Percentiles rank a stretch among this genome's conserved stretches.
These are phyloP conservation scores for Pelochelys cantorii DNA, from an alignment of 2,797 vertebrate species.

Conservation along the genomic window DNA sequence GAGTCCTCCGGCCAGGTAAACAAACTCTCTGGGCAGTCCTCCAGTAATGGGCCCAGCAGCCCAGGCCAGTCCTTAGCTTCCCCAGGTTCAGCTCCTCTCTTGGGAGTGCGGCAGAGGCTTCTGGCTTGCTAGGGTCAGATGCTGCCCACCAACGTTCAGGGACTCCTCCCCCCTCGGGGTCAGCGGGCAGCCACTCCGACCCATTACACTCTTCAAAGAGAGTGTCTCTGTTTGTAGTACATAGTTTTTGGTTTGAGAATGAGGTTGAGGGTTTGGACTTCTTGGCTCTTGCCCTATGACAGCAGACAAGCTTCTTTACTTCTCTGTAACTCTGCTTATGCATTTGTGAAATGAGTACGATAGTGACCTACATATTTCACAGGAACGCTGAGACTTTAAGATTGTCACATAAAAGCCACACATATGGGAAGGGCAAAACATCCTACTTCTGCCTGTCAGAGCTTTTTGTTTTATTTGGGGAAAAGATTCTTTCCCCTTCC, in stretches of 20 bases:
- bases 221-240: background rate
- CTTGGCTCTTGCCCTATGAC: slow-evolving; percentile 39
- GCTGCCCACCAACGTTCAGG: too few species aligned
- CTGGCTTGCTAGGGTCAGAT: too few species aligned
- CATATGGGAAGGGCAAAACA: slow-evolving; percentile 4
- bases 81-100: too few species aligned
- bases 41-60: too few species aligned
- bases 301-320: slow-evolving; percentile 53
- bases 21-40: too few species aligned
- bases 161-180: too few species aligned
- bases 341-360: background rate
- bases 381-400: background rate
- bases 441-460: slow-evolving; percentile 37
- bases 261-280: background rate
- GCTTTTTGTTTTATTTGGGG: slow-evolving; percentile 72
- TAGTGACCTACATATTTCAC: background rate
- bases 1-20: too few species aligned
- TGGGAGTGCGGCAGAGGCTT: too few species aligned
- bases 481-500: slow-evolving; percentile 32
- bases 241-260: background rate
- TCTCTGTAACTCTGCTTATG: slow-evolving; percentile 38
- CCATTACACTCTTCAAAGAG: too few species aligned
- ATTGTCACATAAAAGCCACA: background rate
- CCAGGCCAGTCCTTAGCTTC: too few species aligned
- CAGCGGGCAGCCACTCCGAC: too few species aligned